Base-by-base conservation (phyloP, 1,140 invertebrate genomes). In the Drosophila tristis region DNA sequence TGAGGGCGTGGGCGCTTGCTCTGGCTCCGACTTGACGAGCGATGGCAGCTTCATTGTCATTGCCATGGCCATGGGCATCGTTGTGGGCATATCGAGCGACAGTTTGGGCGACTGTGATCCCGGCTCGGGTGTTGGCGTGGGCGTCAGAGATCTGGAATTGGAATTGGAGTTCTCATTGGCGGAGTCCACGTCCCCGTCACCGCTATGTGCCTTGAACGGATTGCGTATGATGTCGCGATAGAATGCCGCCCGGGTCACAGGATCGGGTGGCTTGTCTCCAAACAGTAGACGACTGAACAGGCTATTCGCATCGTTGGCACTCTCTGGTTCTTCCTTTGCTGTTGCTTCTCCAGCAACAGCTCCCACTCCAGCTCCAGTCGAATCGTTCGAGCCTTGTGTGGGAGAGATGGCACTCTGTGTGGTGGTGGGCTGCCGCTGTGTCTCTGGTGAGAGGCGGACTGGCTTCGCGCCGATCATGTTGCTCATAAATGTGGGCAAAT, bases 401-500 rank as follows among this genome's bases (percentile, higher is more conserved):
- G 66, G 64, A 6, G 66, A 70, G 1, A 29, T 58, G n/a, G 66
- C 66, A 42, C 53, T 70, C n/a, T 45, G 64, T 1, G 66, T 15
- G 56, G n/a, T 7, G 26, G 55, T 5, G 3, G 26, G 15, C 2
- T 5, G 51, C 4, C 6, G 49, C 16, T 0, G 29, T 9, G 5
- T n/a, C 42, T 48, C 29, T 64, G 59, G 44, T 13, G 35, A 39
- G 4, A 13, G 35, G 11, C 35, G 35, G 35, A 39, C 35, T 11
- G 35, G 4, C 35, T 39, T 39, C 1, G 11, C 65, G 9, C 72
- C 71, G 2, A 74, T 73, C 76, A 87, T 79, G 29, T 87, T 87
- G 67, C 67, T 87, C 75, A 89, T 87, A 13, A 87, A 89, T 8
- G 58, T 85, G 51, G 84, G 85, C 63, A 87, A 50, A 71, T 89